Base-by-base conservation (phyloP, 2,888 invertebrate species). In the Lasioglossum malachurum region DNA sequence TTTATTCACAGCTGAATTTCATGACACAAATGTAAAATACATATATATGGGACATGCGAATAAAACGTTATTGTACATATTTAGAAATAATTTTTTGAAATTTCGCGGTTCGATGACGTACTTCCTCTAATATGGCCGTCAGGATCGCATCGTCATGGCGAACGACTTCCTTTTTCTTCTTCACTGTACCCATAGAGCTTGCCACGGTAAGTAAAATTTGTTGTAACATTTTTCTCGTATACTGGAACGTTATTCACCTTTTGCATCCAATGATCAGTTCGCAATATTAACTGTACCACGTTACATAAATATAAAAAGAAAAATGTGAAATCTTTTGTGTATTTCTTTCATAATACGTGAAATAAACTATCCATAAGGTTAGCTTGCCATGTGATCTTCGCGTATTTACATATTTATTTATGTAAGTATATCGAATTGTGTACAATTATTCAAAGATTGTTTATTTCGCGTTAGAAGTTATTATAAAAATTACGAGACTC, bases 131-230 rank as follows among this genome's bases (percentile, higher is more conserved):
- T 19, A 76, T 73, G 72, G 71, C 69, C 16, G 46, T 35, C 46
- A 57, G 46, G 49, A 16, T 3, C 19, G 1, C 31, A 31, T 31
- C 19, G 67, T 64, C 64, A 35, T 60, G 46, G 23, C 10, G 16
- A 1, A 49, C 14, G 49, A 76, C 57, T 87, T 88, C 87, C 87
- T 84, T 53, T 77, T 84, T 72, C 85, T 89, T 94, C 92, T 89
- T 89, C 94, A 95, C 95, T 95, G 91, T 93, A 94, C 93, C 93
- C 90, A 88, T 92, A 89, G 87, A 89, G 90, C 74, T 93, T 91
- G 95, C 95, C 91, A 89, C 94, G 95, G 96, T 96, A 93, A 75
- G 95, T 91, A 79, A 8, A 71, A 16, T 35, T 41, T 14, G 1
- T 38, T 5, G 5, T 14, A 0, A 10, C 57, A 76, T 73, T 60